Base-by-base conservation (phyloP, 2,797 vertebrate genomes). In the Morus bassanus region DNA sequence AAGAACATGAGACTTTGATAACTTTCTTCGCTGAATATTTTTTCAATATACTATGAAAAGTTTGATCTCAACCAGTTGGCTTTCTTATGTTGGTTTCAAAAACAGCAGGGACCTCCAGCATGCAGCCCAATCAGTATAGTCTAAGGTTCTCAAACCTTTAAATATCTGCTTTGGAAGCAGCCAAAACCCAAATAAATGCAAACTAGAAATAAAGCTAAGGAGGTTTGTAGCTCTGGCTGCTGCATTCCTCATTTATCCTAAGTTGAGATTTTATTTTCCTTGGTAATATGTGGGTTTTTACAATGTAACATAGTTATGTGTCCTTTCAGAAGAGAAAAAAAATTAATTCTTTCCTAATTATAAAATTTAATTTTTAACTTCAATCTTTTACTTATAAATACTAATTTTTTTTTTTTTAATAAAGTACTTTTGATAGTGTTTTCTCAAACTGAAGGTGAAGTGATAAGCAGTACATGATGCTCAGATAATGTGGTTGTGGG, bases 151-250 rank as follows among this genome's bases (percentile, higher is more conserved):
- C 31, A 57, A 79, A 92, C 93, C 87, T 91, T 91, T 80, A 88
- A 82, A 68, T 76, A 74, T 67, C 87, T 93, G 80, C 57, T 78
- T n/a, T 85, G 90, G 88, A 93, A 81, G 64, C 9, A 85, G 59
- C 43, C 60, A 86, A 67, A 74, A 30, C 57, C 21, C 64, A 87
- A 91, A 93, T 91, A 77, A 97, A 84, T 92, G 6, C 85, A 82
- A 97, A 93, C 86, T 94, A 94, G 97, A 93, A 88, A 87, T 81
- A 82, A 97, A 87, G 4, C 15, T 37, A 31, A 37, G 21, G 61
- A 72, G 59, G 31, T 64, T n/a, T 88, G 23, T 37, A 65, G 95
- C 88, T 96, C 5, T 7, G 25, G 7, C 61, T 84, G 45, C 85
- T 86, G 51, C 91, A 73, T 94, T 97, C 85, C 37, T 46, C 33